Evolutionary conservation across 2,797 vertebrate species (phyloP).

Genomic region (Smutsia temminckii): DNA sequence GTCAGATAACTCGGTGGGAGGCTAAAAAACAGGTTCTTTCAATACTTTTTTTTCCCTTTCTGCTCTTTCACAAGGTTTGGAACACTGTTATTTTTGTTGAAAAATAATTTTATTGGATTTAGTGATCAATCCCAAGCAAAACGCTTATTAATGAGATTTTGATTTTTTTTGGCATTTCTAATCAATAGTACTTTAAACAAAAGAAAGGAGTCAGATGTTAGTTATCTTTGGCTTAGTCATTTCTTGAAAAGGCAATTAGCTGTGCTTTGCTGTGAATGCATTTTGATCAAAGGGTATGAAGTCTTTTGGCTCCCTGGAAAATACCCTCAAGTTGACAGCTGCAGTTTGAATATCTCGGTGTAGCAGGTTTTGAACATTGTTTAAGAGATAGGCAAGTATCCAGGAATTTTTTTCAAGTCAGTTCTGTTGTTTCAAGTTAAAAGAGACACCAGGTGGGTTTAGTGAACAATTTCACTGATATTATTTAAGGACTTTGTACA

Average conservation of each 20-base stretch:
- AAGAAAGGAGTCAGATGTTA: conserved; percentile 65
- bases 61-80: conserved; percentile 28
- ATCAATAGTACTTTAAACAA: conserved; percentile 69
- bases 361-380: background rate
- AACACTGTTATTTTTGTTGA: conserved; percentile 53
- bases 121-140: conserved; percentile 73
- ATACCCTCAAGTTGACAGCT: conserved; percentile 58
- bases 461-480: conserved; percentile 24
- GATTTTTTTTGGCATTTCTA: conserved; percentile 76
- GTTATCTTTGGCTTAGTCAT: conserved; percentile 54
- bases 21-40: background rate
- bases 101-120: conserved; percentile 40
- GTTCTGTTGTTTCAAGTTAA: conserved; percentile 16
- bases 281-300: conserved; percentile 28
- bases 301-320: conserved; percentile 57
- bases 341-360: background rate
- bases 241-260: conserved; percentile 62
- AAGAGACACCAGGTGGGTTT: background rate
- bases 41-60: conserved; percentile 8
- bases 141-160: conserved; percentile 78
- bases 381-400: background rate
- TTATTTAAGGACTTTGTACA: background rate
- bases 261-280: conserved; percentile 14
- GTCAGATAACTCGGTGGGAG: conserved; percentile 3
- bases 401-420: background rate